These are phyloP conservation scores for Amblyjoppa fuscipennis DNA, from an alignment of 2,888 invertebrate genomes.

Conservation along the genomic window DNA sequence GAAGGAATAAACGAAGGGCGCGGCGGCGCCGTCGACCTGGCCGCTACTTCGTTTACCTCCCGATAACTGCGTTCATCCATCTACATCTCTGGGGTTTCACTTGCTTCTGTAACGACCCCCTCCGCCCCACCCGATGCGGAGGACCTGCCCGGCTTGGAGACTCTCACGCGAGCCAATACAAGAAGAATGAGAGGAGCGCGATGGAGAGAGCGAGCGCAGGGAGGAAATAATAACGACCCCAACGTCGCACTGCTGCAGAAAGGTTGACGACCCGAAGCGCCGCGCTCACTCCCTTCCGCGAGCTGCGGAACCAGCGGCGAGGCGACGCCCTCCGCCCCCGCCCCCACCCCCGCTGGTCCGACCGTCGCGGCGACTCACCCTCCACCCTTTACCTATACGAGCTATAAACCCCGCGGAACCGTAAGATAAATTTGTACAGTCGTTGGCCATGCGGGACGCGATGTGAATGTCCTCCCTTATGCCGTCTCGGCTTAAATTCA, in stretches of 20 bases:
- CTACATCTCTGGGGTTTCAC: not conserved
- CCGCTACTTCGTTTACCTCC: not conserved
- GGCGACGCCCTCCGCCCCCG: conserved; percentile 79
- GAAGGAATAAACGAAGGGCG: not conserved
- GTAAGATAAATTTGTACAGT: conserved; percentile 43
- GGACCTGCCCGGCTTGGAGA: conserved; percentile 4
- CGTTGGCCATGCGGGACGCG: conserved; percentile 45
- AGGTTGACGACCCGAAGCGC: conserved; percentile 83
- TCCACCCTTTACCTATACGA: conserved; percentile 68
- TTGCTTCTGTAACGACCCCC: not conserved
- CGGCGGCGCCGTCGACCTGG: not conserved
- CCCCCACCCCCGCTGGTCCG: conserved; percentile 74
- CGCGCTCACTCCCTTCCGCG: conserved; percentile 36
- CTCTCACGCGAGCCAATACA: conserved; percentile 17
- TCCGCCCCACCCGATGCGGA: not conserved
- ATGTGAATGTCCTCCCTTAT: not conserved
- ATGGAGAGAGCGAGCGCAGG: conserved; percentile 63
- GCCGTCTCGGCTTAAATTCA: not conserved
- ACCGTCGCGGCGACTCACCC: conserved; percentile 67
- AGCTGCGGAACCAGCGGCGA: conserved; percentile 61
- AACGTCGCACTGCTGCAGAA: conserved; percentile 84
- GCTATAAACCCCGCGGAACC: conserved; percentile 55
- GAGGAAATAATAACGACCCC: conserved; percentile 71
- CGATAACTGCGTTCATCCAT: not conserved
- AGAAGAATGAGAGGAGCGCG: conserved; percentile 58